Base-by-base conservation (phyloP, 1,140 invertebrate genomes). In the Bombus waltoni region DNA sequence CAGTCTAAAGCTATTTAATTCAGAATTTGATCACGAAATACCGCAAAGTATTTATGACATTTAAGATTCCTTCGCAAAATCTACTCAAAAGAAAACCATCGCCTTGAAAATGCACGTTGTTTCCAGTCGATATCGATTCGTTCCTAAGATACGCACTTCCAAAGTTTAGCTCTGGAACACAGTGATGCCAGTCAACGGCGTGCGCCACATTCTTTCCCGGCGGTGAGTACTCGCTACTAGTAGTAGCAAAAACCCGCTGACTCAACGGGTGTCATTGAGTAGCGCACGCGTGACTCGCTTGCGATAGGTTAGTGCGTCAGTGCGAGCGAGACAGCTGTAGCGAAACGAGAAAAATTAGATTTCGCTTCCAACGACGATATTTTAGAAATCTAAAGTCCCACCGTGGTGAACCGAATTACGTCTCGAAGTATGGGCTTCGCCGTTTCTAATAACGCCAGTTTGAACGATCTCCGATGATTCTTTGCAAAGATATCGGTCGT, bases 71-170 rank as follows among this genome's bases (percentile, higher is more conserved):
- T 2, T 0, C 1, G 3, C 9, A 8, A 44, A 15, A 3, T 25
- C 1, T 15, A 35, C 22, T 9, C 6, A 3, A 25, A 3, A 13
- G 1, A 1, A 18, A 35, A 25, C 2, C 28, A 1, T 22, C 0
- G 5, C 0, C 4, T 79, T 35, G 2, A 35, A 8, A 79, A 79
- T 6, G 62, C 40, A 10, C 0, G 47, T 68, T 35, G n/a, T 28
- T 68, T 28, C 9, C 47, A 32, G 9, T 38, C 22, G 62, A 79
- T 79, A 38, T 35, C 22, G 2, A 35, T 9, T 2, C 10, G 32
- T 79, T 47, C 22, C 13, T 1, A n/a, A 68, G 62, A 68, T 68
- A 79, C 11, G 4, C 8, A 22, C 2, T 18, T 18, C 1, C 22
- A 68, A 68, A 68, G 32, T 68, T 66, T 1, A 3, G 0, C 18